Conservation (phyloP, 2,888 invertebrate species). For the Eupithecia tripunctaria region DNA sequence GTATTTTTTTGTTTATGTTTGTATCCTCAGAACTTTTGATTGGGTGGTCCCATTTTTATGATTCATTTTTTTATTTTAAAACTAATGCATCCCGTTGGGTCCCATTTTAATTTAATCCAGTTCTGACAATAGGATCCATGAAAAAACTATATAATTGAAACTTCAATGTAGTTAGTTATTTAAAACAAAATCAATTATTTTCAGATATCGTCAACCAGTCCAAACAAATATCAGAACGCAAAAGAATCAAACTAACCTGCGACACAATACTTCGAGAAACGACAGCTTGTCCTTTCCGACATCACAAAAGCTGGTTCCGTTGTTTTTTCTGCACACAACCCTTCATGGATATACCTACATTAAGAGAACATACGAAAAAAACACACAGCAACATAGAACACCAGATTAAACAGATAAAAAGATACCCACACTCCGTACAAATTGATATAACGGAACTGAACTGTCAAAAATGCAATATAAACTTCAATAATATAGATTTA, state of each 20-base stretch:
- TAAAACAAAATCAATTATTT: too few species aligned
- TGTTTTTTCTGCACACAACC: conserved; percentile 73
- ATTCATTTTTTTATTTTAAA: too few species aligned
- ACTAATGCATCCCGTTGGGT: too few species aligned
- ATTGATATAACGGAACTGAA: conserved; percentile 72
- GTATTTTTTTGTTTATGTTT: too few species aligned
- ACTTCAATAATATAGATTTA: conserved; percentile 60
- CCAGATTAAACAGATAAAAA: conserved; percentile 69
- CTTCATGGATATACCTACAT: conserved; percentile 67
- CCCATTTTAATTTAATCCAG: too few species aligned
- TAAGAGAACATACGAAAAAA: conserved; percentile 59
- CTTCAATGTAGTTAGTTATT: too few species aligned
- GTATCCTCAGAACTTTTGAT: too few species aligned
- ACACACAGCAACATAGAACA: conserved; percentile 59
- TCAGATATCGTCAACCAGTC: background rate
- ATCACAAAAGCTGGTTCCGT: conserved; percentile 77
- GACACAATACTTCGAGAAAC: conserved; percentile 64
- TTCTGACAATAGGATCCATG: too few species aligned
- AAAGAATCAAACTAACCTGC: conserved; percentile 66
- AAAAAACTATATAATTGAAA: too few species aligned
- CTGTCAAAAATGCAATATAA: conserved; percentile 63
- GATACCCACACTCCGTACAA: conserved; percentile 73
- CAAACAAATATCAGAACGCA: conserved; percentile 69
- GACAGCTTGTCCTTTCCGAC: conserved; percentile 75
- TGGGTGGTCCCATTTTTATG: too few species aligned